phyloP scores from a whole-genome alignment of 2,888 invertebrate genomes.

The Hirtodrosophila histrioides region DNA sequence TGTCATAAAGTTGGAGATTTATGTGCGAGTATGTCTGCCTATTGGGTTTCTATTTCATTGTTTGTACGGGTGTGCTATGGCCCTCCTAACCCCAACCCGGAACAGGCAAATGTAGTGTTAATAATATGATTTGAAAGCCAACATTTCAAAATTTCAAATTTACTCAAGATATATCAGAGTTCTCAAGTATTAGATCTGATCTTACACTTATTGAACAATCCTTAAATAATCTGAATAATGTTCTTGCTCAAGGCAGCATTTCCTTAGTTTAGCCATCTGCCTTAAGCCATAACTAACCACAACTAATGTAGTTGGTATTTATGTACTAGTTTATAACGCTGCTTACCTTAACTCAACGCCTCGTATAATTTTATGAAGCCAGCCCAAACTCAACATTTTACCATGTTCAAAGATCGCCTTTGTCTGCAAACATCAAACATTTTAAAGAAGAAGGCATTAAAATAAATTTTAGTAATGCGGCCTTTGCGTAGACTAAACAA shows the following conservation, averaged over 20 bases:
- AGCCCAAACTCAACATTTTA: constrained; percentile 8
- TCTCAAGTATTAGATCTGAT: neutral
- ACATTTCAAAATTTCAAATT: constrained; percentile 1
- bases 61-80: constrained; percentile 21
- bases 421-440: constrained; percentile 71
- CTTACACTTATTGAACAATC: too few species aligned
- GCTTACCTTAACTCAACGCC: constrained; percentile 69
- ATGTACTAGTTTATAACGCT: constrained; percentile 21
- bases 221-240: too few species aligned
- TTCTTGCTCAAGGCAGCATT: too few species aligned
- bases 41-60: constrained; percentile 48
- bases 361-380: constrained; percentile 68
- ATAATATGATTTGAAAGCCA: constrained; percentile 24
- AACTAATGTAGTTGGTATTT: neutral
- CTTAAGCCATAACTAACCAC: too few species aligned
- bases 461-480: constrained; percentile 73
- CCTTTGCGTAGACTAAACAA: constrained; percentile 78
- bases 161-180: neutral
- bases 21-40: constrained; percentile 48
- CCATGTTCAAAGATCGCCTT: constrained; percentile 9
- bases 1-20: constrained; percentile 80
- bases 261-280: too few species aligned
- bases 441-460: constrained; percentile 54
- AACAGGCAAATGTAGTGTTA: constrained; percentile 47
- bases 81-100: too few species aligned